These are phyloP conservation scores for Saimiri boliviensis DNA, from an alignment of 2,113 vertebrate genomes.

Conservation along the genomic window DNA sequence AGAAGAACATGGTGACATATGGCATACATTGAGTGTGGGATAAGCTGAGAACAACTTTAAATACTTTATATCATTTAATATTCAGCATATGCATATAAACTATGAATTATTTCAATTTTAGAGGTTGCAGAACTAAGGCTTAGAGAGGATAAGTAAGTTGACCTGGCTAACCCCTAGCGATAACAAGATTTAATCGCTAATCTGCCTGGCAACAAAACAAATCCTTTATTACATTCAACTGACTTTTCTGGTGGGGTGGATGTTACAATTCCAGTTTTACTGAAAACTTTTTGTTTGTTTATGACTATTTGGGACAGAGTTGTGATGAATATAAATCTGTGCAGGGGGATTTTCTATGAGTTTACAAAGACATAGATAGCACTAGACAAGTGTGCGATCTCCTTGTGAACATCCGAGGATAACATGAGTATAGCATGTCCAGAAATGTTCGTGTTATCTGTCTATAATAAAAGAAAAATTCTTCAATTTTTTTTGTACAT, in stretches of 20 bases:
- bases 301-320: not conserved
- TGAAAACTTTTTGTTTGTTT: not conserved
- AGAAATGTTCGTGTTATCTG: not conserved
- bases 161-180: not conserved
- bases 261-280: not conserved
- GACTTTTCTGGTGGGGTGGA: not conserved
- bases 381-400: not conserved
- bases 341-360: not conserved
- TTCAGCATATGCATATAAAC: not conserved
- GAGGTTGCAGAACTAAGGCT: not conserved
- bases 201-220: not conserved
- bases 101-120: not conserved
- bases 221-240: not conserved
- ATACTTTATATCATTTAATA: not conserved
- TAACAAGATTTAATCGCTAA: not conserved
- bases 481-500: not conserved
- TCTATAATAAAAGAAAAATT: not conserved
- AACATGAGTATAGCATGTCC: not conserved
- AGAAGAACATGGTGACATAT: not conserved
- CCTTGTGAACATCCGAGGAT: not conserved
- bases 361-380: not conserved
- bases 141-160: not conserved
- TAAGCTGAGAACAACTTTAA: not conserved
- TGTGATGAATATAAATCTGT: not conserved
- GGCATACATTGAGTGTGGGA: not conserved